A percentile compares a stretch with the other conserved stretches of the same genome.
These are phyloP conservation scores for Zaprionus ghesquierei DNA, from an alignment of 1,140 invertebrate genomes.

Conservation along the genomic window DNA sequence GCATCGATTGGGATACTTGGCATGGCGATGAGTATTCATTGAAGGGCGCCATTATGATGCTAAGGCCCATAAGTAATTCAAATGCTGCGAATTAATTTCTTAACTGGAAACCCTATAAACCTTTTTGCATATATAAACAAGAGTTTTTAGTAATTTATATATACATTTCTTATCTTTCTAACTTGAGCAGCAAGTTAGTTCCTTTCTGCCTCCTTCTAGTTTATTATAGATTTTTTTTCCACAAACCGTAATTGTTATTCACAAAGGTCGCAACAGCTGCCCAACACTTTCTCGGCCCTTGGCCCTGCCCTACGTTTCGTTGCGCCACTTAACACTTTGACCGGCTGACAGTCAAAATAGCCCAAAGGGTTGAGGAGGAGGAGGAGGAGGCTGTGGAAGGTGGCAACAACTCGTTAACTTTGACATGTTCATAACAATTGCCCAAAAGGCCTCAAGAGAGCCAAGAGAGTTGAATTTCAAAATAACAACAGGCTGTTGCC, in stretches of 20 bases:
- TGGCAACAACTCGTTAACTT: slow-evolving; percentile 67
- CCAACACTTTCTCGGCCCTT: slow-evolving; percentile 37
- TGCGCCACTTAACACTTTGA: slow-evolving; percentile 68
- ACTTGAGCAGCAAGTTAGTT: too few species aligned
- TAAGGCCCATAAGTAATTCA: neutral
- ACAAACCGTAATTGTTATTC: slow-evolving; percentile 53
- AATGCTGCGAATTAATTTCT: too few species aligned
- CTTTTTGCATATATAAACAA: too few species aligned
- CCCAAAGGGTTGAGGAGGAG: slow-evolving; percentile 10
- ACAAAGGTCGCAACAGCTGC: slow-evolving; percentile 28
- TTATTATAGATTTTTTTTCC: neutral
- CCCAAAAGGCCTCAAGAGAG: slow-evolving; percentile 40
- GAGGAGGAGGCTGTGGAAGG: neutral
- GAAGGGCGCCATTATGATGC: neutral
- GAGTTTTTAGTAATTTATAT: too few species aligned
- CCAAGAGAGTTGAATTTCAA: neutral
- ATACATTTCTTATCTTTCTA: too few species aligned
- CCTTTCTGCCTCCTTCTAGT: neutral
- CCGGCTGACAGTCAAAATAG: slow-evolving; percentile 67
- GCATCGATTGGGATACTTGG: neutral
- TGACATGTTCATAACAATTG: slow-evolving; percentile 80
- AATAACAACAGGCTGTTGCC: neutral
- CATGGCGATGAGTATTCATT: neutral
- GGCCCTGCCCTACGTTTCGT: neutral
- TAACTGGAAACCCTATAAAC: too few species aligned